Base-by-base conservation (phyloP, 2,113 vertebrate genomes). In the Hypocryptadius cinnamomeus region DNA sequence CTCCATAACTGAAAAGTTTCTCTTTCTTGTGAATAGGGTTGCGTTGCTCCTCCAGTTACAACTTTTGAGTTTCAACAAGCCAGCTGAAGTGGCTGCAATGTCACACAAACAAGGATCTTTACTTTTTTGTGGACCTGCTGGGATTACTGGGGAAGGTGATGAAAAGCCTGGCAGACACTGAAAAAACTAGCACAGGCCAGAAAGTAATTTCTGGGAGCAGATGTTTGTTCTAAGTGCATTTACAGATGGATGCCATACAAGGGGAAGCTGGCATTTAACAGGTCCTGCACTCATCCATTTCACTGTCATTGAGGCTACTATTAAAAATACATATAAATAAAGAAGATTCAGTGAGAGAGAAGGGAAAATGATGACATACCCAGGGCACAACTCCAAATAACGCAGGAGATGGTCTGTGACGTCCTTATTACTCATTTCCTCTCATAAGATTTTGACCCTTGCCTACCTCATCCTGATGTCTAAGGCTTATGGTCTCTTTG, bases 151-250 rank as follows among this genome's bases (percentile, higher is more conserved):
- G 63, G 79, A 92, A 42, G 22, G 77, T 42, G 33, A 83, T n/a
- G 37, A 87, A 82, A 94, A 93, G 69, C 35, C 68, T 80, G 56
- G 74, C 63, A 94, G 63, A 73, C 12, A 6, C 44, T 70, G 85
- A 85, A 68, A 85, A 94, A 83, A 13, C 0, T 39, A 91, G 64
- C 54, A n/a, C 18, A 57, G 85, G 85, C 87, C 94, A 94, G 80
- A 59, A 90, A 88, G 87, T 47, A 2, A 85, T 85, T 86, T 93
- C 28, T 74, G 85, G 74, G 60, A 92, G 91, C 88, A 95, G 51
- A 92, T 51, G 82, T 87, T 81, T 82, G 54, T 23, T 95, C 78
- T 92, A 96, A 96, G 53, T 37, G 59, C 87, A 85, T 86, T 92
- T 89, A 59, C 37, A 96, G 79, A 93, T 56, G 81, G 81, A 74